phyloP scores from a whole-genome alignment of 2,888 invertebrate species.

The Torymus auratus region DNA sequence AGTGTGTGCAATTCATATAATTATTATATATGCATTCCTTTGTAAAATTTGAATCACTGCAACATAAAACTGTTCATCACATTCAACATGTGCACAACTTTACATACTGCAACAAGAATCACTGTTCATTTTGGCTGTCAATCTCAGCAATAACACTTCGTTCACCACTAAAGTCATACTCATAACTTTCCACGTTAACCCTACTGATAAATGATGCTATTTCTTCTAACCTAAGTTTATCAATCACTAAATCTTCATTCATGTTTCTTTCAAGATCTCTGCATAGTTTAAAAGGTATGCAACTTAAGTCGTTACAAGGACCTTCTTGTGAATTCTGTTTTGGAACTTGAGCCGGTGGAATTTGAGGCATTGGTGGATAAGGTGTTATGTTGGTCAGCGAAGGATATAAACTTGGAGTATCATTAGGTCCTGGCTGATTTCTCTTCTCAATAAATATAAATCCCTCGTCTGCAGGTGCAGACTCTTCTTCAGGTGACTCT shows the following conservation, averaged over 20 bases:
- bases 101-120: neutral
- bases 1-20: constrained; percentile 16
- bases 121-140: constrained; percentile 62
- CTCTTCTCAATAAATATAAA: constrained; percentile 68
- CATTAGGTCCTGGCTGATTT: constrained; percentile 47
- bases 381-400: constrained; percentile 57
- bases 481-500: constrained; percentile 66
- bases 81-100: no score
- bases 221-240: constrained; percentile 78
- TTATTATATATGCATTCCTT: neutral
- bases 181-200: constrained; percentile 76
- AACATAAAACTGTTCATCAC: neutral
- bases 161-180: constrained; percentile 79
- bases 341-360: constrained; percentile 44
- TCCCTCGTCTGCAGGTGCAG: constrained; percentile 62
- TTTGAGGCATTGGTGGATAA: constrained; percentile 58
- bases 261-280: constrained; percentile 76
- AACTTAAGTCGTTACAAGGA: constrained; percentile 75
- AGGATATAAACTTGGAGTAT: constrained; percentile 66
- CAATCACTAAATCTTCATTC: no score
- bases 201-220: constrained; percentile 78
- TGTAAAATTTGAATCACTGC: constrained; percentile 37
- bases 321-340: constrained; percentile 62
- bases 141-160: constrained; percentile 79
- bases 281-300: constrained; percentile 78